Conservation (phyloP, 53 echinoderm and acorn worm genomes). For the Actinopyga echinites region DNA sequence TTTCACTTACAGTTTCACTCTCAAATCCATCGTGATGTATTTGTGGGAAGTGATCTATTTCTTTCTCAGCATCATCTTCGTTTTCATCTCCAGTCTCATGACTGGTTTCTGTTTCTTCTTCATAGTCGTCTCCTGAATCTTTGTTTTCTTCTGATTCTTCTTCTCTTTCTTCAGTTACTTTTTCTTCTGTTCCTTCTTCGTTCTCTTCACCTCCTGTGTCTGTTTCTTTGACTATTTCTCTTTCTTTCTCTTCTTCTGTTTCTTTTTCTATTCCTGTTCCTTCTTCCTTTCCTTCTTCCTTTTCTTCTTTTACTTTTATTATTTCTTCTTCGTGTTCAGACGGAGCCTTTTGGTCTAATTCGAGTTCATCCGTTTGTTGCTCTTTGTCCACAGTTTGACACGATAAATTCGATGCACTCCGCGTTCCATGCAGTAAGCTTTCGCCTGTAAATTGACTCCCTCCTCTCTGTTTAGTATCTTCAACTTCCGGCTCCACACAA, state of each 20-base stretch:
- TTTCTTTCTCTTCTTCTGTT: too few species aligned
- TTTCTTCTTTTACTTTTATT: too few species aligned
- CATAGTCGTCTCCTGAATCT: not conserved
- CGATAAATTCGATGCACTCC: not conserved
- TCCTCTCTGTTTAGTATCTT: too few species aligned
- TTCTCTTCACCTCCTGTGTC: not conserved
- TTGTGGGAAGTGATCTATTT: conserved; percentile 18
- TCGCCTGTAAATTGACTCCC: too few species aligned
- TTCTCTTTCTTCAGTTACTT: not conserved
- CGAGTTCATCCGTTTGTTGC: too few species aligned
- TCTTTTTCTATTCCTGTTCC: too few species aligned
- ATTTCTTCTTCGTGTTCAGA: too few species aligned
- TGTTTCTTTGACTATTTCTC: not conserved
- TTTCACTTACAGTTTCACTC: not conserved
- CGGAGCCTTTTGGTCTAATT: too few species aligned
- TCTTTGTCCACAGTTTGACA: not conserved
- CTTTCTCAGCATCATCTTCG: not conserved
- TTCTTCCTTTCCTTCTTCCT: too few species aligned
- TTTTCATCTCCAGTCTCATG: not conserved
- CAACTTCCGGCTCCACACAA: too few species aligned
- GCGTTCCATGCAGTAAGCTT: not conserved
- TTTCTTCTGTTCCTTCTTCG: not conserved
- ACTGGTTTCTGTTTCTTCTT: not conserved
- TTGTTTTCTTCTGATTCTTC: not conserved
- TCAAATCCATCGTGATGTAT: not conserved